Percentiles rank a stretch among this genome's conserved stretches.
These are phyloP conservation scores for Nemotelus pantherinus DNA, from an alignment of 2,888 invertebrate genomes.

Conservation along the genomic window DNA sequence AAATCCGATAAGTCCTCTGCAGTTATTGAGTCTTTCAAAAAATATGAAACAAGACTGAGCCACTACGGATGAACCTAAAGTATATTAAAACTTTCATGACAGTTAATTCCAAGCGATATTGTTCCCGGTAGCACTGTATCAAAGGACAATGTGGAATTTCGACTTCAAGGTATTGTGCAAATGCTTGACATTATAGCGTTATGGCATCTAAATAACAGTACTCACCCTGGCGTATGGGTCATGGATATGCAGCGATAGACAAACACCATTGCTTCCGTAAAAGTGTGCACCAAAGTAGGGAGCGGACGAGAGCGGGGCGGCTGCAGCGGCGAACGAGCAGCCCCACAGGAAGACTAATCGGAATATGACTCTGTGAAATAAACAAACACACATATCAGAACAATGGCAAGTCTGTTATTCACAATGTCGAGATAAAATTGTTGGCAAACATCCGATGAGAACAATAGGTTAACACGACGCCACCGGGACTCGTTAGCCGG, in stretches of 20 bases:
- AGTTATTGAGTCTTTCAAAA: background rate
- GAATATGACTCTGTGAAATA: constrained; percentile 63
- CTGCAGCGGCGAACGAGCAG: constrained; percentile 65
- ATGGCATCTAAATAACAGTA: background rate
- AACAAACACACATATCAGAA: constrained; percentile 37
- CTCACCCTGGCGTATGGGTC: constrained; percentile 69
- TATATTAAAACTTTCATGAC: background rate
- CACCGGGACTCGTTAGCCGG: constrained; percentile 2
- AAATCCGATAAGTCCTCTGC: background rate
- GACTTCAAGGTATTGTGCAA: too few relatives aligned
- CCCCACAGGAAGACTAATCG: constrained; percentile 67
- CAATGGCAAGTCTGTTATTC: background rate
- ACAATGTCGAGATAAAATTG: constrained; percentile 3
- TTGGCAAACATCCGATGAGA: constrained; percentile 10
- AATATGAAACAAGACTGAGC: background rate
- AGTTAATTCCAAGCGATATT: too few relatives aligned
- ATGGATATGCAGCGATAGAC: constrained; percentile 70
- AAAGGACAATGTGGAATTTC: too few relatives aligned
- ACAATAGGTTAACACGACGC: background rate
- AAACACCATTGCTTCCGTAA: constrained; percentile 71
- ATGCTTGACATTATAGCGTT: too few relatives aligned
- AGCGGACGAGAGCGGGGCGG: constrained; percentile 66
- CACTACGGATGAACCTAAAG: background rate
- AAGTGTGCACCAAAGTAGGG: constrained; percentile 69
- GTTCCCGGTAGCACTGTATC: too few relatives aligned